Evolutionary conservation across 2,797 vertebrate species (phyloP).

Genomic region (Mus caroli): DNA sequence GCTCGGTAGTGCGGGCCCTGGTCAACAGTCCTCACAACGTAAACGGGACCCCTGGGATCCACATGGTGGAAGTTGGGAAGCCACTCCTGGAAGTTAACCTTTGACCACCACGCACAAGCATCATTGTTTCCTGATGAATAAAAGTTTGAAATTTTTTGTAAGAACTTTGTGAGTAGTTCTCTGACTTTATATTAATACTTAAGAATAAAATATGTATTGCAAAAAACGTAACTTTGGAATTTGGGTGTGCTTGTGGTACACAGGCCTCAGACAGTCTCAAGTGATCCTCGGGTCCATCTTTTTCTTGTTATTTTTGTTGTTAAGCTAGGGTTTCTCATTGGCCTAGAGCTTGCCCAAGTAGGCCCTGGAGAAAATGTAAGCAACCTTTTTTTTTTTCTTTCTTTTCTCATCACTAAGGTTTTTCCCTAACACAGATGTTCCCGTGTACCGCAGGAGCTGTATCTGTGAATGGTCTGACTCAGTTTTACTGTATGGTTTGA

Average conservation of each 20-base stretch:
- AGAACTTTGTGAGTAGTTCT: conserved; percentile 30
- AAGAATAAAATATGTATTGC: conserved; percentile 21
- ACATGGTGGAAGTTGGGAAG: background rate
- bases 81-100: background rate
- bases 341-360: background rate
- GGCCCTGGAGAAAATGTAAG: background rate
- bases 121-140: background rate
- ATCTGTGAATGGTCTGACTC: conserved; percentile 17
- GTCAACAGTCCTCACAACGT: background rate
- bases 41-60: too few relatives aligned
- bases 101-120: background rate
- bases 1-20: background rate
- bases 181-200: conserved; percentile 51
- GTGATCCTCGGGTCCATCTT: background rate
- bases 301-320: background rate
- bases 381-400: background rate
- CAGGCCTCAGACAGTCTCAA: background rate
- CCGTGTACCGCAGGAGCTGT: background rate
- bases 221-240: conserved; percentile 32
- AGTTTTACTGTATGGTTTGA: conserved; percentile 9
- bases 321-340: background rate
- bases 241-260: background rate
- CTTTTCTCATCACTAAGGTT: background rate
- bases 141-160: background rate
- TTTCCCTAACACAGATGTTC: conserved; percentile 37